A percentile compares a stretch with the other conserved stretches of the same genome.
These are phyloP conservation scores for Kobus ellipsiprymnus DNA, from an alignment of 2,113 vertebrate species.

Conservation along the genomic window DNA sequence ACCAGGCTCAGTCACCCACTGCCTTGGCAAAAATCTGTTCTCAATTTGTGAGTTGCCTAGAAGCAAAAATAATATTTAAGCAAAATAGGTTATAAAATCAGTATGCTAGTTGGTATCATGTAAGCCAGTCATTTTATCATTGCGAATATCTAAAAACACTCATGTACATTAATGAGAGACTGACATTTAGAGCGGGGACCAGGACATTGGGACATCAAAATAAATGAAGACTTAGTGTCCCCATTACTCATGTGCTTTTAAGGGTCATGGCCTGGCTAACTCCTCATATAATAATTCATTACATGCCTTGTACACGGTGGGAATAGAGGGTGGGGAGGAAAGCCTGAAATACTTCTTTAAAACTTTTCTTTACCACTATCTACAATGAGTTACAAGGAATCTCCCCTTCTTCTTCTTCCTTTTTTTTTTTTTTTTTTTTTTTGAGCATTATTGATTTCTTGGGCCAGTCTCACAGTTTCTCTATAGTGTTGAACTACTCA, in stretches of 20 bases:
- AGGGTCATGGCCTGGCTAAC: not conserved
- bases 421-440: not conserved
- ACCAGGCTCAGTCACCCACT: not conserved
- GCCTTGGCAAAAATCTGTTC: conserved; percentile 65
- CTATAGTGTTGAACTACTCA: not conserved
- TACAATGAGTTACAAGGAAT: not conserved
- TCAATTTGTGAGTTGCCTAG: conserved; percentile 57
- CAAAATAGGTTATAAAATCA: conserved; percentile 46
- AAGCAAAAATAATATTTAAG: conserved; percentile 47
- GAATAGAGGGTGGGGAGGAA: rapidly evolving
- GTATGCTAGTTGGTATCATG: not conserved
- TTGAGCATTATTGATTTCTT: not conserved
- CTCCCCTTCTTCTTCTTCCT: not conserved
- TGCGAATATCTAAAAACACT: conserved; percentile 29
- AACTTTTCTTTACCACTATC: not conserved
- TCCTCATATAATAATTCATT: not conserved
- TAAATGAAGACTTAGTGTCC: not conserved
- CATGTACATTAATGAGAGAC: not conserved
- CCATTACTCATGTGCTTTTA: not conserved
- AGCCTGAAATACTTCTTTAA: rapidly evolving
- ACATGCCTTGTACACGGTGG: not conserved
- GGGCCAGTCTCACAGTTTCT: not conserved
- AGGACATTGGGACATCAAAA: not conserved
- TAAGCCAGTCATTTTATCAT: conserved; percentile 19
- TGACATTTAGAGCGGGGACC: not conserved